These are phyloP conservation scores for Hycleus phaleratus DNA, from an alignment of 1,140 invertebrate species.

Conservation along the genomic window DNA sequence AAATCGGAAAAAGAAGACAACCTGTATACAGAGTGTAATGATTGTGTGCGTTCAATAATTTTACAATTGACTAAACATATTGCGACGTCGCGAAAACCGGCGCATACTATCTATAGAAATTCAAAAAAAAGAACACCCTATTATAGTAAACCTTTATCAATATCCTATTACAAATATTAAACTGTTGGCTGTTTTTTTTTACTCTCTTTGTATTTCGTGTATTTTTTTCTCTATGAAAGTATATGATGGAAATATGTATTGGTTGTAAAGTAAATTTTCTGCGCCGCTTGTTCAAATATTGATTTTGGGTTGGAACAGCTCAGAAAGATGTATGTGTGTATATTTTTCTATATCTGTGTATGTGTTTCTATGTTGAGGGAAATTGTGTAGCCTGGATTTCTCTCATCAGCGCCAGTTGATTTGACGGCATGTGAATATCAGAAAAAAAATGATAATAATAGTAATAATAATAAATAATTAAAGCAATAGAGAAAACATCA, in stretches of 20 bases:
- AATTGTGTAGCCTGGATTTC: slow-evolving; percentile 8
- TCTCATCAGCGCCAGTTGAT: slow-evolving; percentile 8
- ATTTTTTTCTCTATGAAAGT: background rate
- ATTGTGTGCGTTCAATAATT: slow-evolving; percentile 22
- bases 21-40: background rate
- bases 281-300: slow-evolving; percentile 30
- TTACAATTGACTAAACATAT: slow-evolving; percentile 24
- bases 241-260: background rate
- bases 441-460: no score
- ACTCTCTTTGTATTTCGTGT: no score
- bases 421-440: slow-evolving; percentile 20
- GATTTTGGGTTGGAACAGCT: slow-evolving; percentile 32
- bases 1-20: no score
- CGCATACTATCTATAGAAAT: slow-evolving; percentile 22
- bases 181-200: no score
- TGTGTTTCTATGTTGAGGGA: no score
- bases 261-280: slow-evolving; percentile 12
- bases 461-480: no score
- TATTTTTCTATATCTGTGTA: no score
- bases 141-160: background rate
- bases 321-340: no score
- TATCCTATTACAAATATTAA: background rate
- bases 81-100: slow-evolving; percentile 27
- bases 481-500: no score
- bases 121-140: background rate